phyloP scores from a whole-genome alignment of 2,888 invertebrate genomes.

The Diploptera punctata region DNA sequence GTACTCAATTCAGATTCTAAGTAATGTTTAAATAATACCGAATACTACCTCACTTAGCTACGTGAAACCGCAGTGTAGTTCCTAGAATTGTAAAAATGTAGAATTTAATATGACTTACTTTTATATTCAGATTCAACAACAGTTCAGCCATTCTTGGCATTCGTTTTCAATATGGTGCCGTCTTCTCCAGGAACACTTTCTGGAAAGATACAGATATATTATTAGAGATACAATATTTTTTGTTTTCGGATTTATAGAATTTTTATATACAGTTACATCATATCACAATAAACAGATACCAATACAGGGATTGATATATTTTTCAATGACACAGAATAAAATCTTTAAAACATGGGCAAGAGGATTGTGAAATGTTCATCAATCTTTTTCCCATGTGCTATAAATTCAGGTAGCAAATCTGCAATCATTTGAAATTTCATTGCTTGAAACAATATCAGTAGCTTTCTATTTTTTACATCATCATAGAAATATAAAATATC shows the following conservation, averaged over 20 bases:
- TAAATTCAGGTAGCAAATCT: conserved; percentile 21
- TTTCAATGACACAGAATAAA: conserved; percentile 29
- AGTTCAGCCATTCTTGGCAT: conserved; percentile 16
- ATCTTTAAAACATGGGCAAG: neutral
- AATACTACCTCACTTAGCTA: conserved; percentile 32
- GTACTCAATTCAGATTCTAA: conserved; percentile 11
- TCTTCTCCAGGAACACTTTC: conserved; percentile 30
- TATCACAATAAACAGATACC: conserved; percentile 28
- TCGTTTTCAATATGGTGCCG: conserved; percentile 33
- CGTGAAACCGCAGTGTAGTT: conserved; percentile 24
- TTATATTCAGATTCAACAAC: conserved; percentile 17
- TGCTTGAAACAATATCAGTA: neutral
- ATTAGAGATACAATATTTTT: conserved; percentile 30
- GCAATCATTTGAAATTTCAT: conserved; percentile 9
- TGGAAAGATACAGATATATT: conserved; percentile 33
- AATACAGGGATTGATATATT: conserved; percentile 32
- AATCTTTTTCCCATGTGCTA: neutral
- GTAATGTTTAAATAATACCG: conserved; percentile 21
- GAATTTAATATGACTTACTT: conserved; percentile 19
- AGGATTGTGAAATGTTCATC: conserved; percentile 21
- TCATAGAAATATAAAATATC: too few relatives aligned
- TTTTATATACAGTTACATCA: conserved; percentile 36
- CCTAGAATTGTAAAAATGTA: conserved; percentile 26
- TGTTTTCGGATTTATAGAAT: conserved; percentile 31
- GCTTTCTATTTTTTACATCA: too few relatives aligned